phyloP scores from a whole-genome alignment of 2,888 invertebrate genomes.

The Heliconius erato region DNA sequence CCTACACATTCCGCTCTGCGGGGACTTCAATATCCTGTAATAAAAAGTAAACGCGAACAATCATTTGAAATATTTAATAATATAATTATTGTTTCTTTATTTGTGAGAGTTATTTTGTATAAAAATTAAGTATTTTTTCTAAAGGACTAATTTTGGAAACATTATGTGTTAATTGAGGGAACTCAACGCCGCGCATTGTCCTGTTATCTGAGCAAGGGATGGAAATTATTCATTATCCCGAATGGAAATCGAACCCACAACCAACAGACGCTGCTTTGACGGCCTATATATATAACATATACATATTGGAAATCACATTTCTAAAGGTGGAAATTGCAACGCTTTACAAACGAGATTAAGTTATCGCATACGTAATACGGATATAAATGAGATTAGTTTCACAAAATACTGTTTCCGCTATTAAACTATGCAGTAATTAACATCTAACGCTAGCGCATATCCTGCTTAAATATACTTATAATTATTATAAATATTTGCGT shows the following conservation, averaged over 20 bases:
- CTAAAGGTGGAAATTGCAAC: background rate
- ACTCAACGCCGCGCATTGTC: background rate
- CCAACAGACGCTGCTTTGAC: no score
- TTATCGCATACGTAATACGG: background rate
- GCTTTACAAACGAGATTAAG: background rate
- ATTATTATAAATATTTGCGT: background rate
- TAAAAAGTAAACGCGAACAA: background rate
- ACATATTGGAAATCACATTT: background rate
- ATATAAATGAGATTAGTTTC: slow-evolving; percentile 27
- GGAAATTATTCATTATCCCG: no score
- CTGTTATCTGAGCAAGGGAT: no score
- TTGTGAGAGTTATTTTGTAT: background rate
- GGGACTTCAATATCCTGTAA: background rate
- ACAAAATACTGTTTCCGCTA: slow-evolving; percentile 21
- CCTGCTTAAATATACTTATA: background rate
- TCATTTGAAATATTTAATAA: background rate
- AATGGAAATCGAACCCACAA: no score
- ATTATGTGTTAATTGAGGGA: background rate
- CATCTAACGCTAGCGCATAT: background rate
- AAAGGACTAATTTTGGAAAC: background rate
- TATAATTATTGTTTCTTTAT: slow-evolving; percentile 10
- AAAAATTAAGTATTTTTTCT: no score
- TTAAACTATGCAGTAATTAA: slow-evolving; percentile 24
- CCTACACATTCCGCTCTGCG: background rate
- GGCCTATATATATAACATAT: background rate